Base-by-base conservation (phyloP, 2,113 vertebrate species). In the Gopherus flavomarginatus region DNA sequence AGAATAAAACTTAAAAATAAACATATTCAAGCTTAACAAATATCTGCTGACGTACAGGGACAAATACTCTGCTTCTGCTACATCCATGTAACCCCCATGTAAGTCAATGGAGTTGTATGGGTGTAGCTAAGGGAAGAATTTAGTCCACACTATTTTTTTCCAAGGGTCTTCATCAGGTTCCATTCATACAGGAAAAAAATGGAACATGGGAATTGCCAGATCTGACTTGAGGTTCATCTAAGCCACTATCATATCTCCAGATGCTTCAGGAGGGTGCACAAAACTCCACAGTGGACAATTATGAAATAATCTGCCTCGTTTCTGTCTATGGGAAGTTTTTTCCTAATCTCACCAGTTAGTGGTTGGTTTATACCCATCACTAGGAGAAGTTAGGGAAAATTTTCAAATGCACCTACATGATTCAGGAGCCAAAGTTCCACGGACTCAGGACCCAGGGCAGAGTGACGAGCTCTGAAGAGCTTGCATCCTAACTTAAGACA, bases 101-200 rank as follows among this genome's bases (percentile, higher is more conserved):
- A n/a, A 89, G 83, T 85, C 4, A 62, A 12, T 26, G 29, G 12
- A 57, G 77, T 95, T 92, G 78, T 38, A 90, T 50, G 92, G 62
- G 19, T 56, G 49, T n/a, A 12, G 65, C 2, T 29, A 83, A 65
- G 79, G 72, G 90, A 90, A 38, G 29, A 93, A 88, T 89, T 50
- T 92, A 80, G 3, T 94, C 47, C 35, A 5, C 19, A 49, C 8
- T 10, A 6, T 50, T 65, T 53, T 80, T 14, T 38, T 90, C 11
- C 81, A 94, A 69, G 77, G 38, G 93, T 94, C 92, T 8, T 86
- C 96, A 85, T 5, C 10, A 94, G 35, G 5, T 72, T 84, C n/a
- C 2, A 4, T 62, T 96, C 31, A 82, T 90, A 62, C 11, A 93
- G 87, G 89, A 16, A 95, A 95, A 87, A 75, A 87, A 83, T 35